A percentile compares a stretch with the other conserved stretches of the same genome.
phyloP scores from a whole-genome alignment of 2,113 vertebrate species.

The Pachycephala philippinensis region DNA sequence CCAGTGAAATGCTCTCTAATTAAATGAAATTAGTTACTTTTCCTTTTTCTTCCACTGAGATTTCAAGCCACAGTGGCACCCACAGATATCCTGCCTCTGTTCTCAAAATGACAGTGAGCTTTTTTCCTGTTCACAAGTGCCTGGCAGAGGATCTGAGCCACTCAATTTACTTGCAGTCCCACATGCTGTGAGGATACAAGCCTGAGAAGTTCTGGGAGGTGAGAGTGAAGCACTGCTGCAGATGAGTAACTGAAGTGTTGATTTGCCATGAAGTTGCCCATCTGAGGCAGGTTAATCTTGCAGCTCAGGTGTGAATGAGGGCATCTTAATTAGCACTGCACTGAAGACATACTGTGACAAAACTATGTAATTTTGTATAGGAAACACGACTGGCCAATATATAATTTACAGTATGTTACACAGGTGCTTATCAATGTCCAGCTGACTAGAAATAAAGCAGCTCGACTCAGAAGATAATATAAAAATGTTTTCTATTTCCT shows the following conservation, averaged over 20 bases:
- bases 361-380: neutral
- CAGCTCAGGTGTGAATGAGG: neutral
- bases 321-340: neutral
- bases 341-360: neutral
- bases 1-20: neutral
- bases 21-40: neutral
- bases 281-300: neutral
- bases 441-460: neutral
- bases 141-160: neutral
- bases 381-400: neutral
- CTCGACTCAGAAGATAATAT: neutral
- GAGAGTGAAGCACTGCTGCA: neutral
- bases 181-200: neutral
- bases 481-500: neutral
- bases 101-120: neutral
- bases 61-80: neutral
- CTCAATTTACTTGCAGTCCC: neutral
- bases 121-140: neutral
- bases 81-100: neutral
- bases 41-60: neutral
- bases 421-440: neutral
- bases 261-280: neutral
- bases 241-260: neutral
- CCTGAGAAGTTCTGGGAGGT: neutral
- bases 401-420: neutral